A percentile compares a stretch with the other conserved stretches of the same genome.
phyloP scores from a whole-genome alignment of 2,113 vertebrate genomes.

The Gobiocypris rarus region DNA sequence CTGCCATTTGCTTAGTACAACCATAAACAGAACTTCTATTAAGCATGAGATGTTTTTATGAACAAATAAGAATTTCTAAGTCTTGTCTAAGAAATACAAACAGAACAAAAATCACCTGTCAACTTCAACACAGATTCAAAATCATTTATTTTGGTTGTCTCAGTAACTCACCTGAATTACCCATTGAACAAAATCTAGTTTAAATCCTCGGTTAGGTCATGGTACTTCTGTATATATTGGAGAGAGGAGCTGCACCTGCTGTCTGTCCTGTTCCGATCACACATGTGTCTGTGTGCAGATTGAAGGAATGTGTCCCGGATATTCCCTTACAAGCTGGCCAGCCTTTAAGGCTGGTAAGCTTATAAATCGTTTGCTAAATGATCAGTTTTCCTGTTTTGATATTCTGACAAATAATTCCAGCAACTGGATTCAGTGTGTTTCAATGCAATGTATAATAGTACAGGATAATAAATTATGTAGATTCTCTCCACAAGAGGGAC shows the following conservation, averaged over 20 bases:
- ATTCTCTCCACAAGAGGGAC: conserved; percentile 9
- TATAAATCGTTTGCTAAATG: neutral
- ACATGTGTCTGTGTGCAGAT: neutral
- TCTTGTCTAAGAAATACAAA: neutral
- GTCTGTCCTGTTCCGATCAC: neutral
- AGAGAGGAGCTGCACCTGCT: neutral
- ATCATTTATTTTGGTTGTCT: neutral
- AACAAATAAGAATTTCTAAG: neutral
- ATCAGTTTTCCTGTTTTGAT: neutral
- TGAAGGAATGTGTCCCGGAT: neutral
- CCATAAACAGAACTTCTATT: neutral
- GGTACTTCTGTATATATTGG: neutral
- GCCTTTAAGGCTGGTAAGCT: neutral
- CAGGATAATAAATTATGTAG: conserved; percentile 5
- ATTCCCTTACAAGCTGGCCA: neutral
- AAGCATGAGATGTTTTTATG: neutral
- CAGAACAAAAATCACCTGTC: neutral
- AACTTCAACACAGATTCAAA: neutral
- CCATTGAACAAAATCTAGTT: conserved; percentile 25
- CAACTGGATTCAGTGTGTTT: neutral
- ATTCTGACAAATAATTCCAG: neutral
- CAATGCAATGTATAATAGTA: neutral
- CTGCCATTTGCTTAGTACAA: neutral
- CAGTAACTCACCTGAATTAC: conserved; percentile 41
- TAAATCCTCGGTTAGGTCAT: neutral